Conservation (phyloP, 2,113 vertebrate species). For the Dolichotis patagonum region DNA sequence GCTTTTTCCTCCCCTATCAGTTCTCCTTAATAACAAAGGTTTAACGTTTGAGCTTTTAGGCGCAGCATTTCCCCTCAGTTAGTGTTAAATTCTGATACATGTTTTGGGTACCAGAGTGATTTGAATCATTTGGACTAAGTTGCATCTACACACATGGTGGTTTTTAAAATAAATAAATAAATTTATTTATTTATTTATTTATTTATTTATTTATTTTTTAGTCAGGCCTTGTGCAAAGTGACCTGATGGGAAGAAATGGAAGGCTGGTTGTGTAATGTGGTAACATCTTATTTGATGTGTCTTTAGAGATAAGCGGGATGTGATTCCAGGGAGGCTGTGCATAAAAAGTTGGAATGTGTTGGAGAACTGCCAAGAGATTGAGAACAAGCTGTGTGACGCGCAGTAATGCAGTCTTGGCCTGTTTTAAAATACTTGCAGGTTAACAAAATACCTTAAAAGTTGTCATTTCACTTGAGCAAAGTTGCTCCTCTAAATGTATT, state of each 20-base stretch:
- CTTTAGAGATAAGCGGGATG: slow-evolving; percentile 79
- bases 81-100: background rate
- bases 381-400: slow-evolving; percentile 83
- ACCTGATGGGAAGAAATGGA: slow-evolving; percentile 76
- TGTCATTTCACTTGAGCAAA: slow-evolving; percentile 82
- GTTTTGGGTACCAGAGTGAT: background rate
- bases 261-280: slow-evolving; percentile 79
- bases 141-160: slow-evolving; percentile 68
- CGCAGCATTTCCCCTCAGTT: background rate
- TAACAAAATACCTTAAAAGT: slow-evolving; percentile 77
- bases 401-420: slow-evolving; percentile 73
- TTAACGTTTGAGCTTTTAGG: background rate
- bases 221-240: slow-evolving; percentile 71
- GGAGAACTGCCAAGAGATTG: slow-evolving; percentile 84
- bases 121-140: slow-evolving; percentile 56
- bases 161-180: too few species aligned
- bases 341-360: slow-evolving; percentile 81
- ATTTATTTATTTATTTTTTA: too few species aligned
- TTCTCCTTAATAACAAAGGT: background rate
- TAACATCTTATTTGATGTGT: slow-evolving; percentile 78
- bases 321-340: slow-evolving; percentile 74
- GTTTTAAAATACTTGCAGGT: slow-evolving; percentile 84
- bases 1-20: background rate
- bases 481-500: slow-evolving; percentile 72
- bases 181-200: too few species aligned